phyloP scores from a whole-genome alignment of 2,113 vertebrate genomes.

The Mustela nigripes region DNA sequence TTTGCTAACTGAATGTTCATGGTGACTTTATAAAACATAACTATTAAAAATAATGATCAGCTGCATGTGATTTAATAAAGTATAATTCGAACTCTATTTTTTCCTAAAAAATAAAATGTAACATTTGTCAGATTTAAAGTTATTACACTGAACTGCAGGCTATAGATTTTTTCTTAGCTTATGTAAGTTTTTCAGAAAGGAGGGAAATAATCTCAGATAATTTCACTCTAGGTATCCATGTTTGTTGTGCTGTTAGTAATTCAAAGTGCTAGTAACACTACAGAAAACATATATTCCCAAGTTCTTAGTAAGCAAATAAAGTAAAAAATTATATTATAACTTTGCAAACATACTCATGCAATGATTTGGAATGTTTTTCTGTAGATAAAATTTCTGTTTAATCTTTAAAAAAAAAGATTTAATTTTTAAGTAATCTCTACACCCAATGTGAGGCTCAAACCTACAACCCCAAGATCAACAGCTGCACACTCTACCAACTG shows the following conservation, averaged over 20 bases:
- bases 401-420: not conserved
- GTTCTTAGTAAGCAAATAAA: conserved; percentile 65
- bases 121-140: conserved; percentile 40
- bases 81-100: conserved; percentile 43
- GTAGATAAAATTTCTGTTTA: conserved; percentile 43
- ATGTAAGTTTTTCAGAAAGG: conserved; percentile 31
- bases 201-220: conserved; percentile 44
- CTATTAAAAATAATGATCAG: not conserved
- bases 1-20: conserved; percentile 2
- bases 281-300: not conserved
- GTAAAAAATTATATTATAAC: conserved; percentile 27
- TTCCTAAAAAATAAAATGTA: conserved; percentile 61
- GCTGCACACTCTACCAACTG: not conserved
- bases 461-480: not conserved
- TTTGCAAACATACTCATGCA: not conserved
- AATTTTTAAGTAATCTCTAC: not conserved
- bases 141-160: conserved; percentile 36
- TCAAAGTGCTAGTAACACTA: conserved; percentile 50
- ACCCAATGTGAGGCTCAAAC: not conserved
- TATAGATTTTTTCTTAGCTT: conserved; percentile 20
- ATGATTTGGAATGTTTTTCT: conserved; percentile 57
- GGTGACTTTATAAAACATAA: not conserved
- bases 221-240: not conserved
- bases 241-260: conserved; percentile 55
- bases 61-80: conserved; percentile 31